Conservation (phyloP, 35 echinoderm and acorn worm species). For the Acanthaster planci region DNA sequence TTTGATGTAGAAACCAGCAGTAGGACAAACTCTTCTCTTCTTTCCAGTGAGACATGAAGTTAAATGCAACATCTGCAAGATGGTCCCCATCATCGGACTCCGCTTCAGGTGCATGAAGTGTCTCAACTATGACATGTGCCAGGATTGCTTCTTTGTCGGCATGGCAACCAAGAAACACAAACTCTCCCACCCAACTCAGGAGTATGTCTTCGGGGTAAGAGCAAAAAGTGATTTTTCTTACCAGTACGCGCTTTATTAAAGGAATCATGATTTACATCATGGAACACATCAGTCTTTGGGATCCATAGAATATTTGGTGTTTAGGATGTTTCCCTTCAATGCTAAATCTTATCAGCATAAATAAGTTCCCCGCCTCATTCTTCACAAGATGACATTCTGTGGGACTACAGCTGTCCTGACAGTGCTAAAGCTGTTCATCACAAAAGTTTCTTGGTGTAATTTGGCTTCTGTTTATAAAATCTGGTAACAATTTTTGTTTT, state of each 20-base stretch:
- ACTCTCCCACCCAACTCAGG: slow-evolving; percentile 85
- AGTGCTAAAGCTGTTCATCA: too few species aligned
- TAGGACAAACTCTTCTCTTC: not conserved
- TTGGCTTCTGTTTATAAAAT: not conserved
- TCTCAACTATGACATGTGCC: slow-evolving; percentile 93
- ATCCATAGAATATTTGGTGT: too few species aligned
- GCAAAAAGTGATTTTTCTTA: too few species aligned
- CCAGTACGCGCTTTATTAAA: too few species aligned
- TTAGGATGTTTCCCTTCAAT: too few species aligned
- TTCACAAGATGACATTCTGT: too few species aligned
- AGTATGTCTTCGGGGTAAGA: slow-evolving; percentile 78
- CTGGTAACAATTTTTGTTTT: not conserved
- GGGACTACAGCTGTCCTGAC: too few species aligned
- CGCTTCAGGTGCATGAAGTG: slow-evolving; percentile 92
- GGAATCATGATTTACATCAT: too few species aligned
- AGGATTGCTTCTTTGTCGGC: slow-evolving; percentile 86
- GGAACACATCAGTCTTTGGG: too few species aligned
- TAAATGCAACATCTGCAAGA: slow-evolving; percentile 90
- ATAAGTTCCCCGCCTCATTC: too few species aligned
- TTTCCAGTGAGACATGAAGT: slow-evolving; percentile 90
- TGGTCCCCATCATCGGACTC: slow-evolving; percentile 77
- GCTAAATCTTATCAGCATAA: too few species aligned
- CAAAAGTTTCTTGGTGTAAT: not conserved
- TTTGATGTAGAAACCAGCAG: too few species aligned
- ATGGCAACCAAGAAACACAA: slow-evolving; percentile 69